Evolutionary conservation across 1,140 invertebrate genomes (phyloP), one percentile per base, ranked within the genome.

Genomic region (Eufriesea mexicana): DNA sequence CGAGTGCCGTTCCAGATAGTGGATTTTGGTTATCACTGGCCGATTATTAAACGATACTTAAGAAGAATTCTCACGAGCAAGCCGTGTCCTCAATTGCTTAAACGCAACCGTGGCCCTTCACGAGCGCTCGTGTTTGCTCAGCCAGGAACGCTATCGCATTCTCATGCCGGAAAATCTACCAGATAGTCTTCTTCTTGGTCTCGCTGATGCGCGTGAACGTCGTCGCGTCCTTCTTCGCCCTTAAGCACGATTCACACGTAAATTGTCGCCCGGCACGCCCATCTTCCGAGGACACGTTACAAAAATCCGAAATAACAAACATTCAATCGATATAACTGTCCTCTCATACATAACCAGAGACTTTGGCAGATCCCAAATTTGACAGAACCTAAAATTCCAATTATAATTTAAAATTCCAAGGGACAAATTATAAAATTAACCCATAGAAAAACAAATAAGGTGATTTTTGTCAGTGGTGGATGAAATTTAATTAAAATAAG

Each of bases 111-210:
- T 72, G 79, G 49, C 74, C 78, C 84, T 88, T 73, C 79, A 80
- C 71, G 83, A 73, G 77, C 45, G 82, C 55, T 73, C 57, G 62
- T 88, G 83, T 88, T 88, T 88, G 86, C 72, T 75, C 78, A 87
- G 74, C 49, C 74, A 78, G 82, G 74, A 68, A 68, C 82, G 86
- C 84, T 88, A 88, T 88, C 86, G 74, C 86, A 67, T 87, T 78
- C 86, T 78, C 74, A 85, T 64, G 83, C 62, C 71, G 68, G 84
- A 80, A 85, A 87, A 88, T 88, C 83, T 84, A 73, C 70, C 20
- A 88, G 86, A 88, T 87, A 88, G 72, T 73, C 68, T 82, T 84
- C 76, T 84, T 87, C 85, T 84, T 76, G 76, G 54, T 71, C 67
- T 73, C 62, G 59, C 47, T 35, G 59, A 62, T 55, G 42, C 55